These are phyloP conservation scores for Luidia sarsii DNA, from an alignment of 53 echinoderm and acorn worm genomes.

Conservation along the genomic window DNA sequence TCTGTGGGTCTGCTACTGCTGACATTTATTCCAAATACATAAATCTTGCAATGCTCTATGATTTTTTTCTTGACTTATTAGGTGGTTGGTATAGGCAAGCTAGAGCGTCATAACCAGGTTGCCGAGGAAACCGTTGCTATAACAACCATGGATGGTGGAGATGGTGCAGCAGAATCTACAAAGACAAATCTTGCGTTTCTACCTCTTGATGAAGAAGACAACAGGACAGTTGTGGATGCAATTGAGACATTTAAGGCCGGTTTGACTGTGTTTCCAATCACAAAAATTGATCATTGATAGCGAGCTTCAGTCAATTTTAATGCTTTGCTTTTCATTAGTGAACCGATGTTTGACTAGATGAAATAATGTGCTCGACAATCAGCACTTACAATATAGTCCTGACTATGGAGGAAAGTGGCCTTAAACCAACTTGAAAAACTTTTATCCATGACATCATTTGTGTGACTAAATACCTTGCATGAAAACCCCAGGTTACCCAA, in stretches of 20 bases:
- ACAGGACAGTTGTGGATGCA: constrained; percentile 51
- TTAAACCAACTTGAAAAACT: no score
- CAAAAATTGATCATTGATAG: constrained; percentile 78
- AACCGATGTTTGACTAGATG: no score
- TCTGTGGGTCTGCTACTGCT: no score
- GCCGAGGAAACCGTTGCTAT: background rate
- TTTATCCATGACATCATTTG: no score
- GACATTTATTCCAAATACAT: no score
- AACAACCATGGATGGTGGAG: constrained; percentile 1
- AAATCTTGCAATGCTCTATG: background rate
- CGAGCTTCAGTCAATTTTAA: no score
- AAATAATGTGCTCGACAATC: no score
- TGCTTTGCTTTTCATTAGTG: no score
- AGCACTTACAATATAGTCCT: no score
- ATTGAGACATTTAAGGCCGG: constrained; percentile 72
- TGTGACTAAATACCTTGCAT: no score
- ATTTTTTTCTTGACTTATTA: background rate
- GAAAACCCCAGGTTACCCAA: no score
- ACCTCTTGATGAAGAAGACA: constrained; percentile 62
- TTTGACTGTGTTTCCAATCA: constrained; percentile 70
- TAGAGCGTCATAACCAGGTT: constrained; percentile 46
- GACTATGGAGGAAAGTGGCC: no score
- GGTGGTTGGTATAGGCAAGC: constrained; percentile 73
- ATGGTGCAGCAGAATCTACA: background rate
- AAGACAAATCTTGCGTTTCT: constrained; percentile 43